Evolutionary conservation across 2,888 invertebrate genomes (phyloP), one percentile per base, ranked within the genome.

Genomic region (Cryptocephalus moraei): DNA sequence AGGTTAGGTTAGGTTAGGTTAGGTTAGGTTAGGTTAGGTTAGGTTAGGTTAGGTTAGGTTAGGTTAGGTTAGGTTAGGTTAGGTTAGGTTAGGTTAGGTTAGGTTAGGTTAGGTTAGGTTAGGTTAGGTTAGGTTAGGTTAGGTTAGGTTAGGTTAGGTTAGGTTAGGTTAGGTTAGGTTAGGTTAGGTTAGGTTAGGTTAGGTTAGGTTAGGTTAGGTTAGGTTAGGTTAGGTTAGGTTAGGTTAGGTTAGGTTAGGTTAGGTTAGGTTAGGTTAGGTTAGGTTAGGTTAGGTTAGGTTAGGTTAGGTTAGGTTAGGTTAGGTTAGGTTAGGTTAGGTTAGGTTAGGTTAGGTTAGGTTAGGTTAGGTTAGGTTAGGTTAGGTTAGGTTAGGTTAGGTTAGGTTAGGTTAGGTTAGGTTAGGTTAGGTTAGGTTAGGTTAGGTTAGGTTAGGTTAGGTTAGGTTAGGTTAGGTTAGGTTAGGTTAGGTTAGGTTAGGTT

Each of bases 41-140:
- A 47, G 46, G 46, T 41, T 52, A 45, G 49, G 51, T 47, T 52
- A 33, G 46, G 51, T 49, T 52, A 47, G 51, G 53, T 48, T 46
- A 50, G 50, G 50, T 50, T 50, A 50, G 50, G 50, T 50, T 50
- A 50, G 50, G 49, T 50, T 50, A 50, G 50, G 50, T 50, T 50
- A 50, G 50, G 50, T 50, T 49, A 50, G 50, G 50, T 50, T 49
- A 45, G 49, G 50, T 50, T 50, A 46, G 49, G 50, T 50, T 50
- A 46, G 49, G 50, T 50, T 50, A 46, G 50, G 50, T 50, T 50
- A 50, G 50, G 50, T 50, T 50, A 50, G 50, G 50, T 50, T 50
- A 50, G 50, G 50, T 50, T 50, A 50, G 50, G 50, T 50, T 50
- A 50, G 50, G 50, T 50, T 50, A 50, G 50, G 50, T 50, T 50